phyloP scores from a whole-genome alignment of 2,888 invertebrate genomes.

The Kryphioiulus occultus region DNA sequence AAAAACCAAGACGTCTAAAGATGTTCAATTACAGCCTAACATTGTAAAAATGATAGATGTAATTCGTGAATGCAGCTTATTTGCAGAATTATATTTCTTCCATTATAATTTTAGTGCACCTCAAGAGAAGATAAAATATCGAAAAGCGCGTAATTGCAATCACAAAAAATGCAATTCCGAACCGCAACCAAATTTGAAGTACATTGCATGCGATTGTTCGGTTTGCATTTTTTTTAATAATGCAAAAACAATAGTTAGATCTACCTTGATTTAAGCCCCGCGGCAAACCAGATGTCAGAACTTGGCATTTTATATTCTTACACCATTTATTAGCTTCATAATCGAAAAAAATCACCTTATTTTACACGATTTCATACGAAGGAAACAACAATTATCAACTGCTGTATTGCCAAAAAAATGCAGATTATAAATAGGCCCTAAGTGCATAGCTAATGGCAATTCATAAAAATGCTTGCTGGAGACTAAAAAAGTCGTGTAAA shows the following conservation, averaged over 20 bases:
- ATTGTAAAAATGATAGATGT: constrained; percentile 5
- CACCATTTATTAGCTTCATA: constrained; percentile 33
- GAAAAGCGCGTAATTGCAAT: neutral
- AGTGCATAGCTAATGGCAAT: constrained; percentile 27
- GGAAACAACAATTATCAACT: constrained; percentile 32
- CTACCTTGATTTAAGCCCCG: constrained; percentile 31
- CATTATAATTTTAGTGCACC: constrained; percentile 27
- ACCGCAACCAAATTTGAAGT: neutral
- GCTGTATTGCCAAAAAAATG: neutral
- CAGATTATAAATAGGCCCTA: constrained; percentile 20
- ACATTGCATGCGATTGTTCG: constrained; percentile 11
- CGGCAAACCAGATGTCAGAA: constrained; percentile 27
- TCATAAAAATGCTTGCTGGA: neutral
- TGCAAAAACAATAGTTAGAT: constrained; percentile 3
- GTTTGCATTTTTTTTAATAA: neutral
- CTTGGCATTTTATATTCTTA: constrained; percentile 39
- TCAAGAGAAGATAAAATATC: neutral
- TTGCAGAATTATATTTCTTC: constrained; percentile 17
- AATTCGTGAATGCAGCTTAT: neutral
- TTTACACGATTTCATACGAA: constrained; percentile 14
- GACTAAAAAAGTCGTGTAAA: neutral
- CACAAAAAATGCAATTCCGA: neutral
- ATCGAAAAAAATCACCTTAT: constrained; percentile 20
- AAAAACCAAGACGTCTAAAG: neutral
- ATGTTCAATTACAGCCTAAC: neutral